Percentiles rank a stretch among this genome's conserved stretches.
Evolutionary conservation across 2,888 invertebrate genomes (phyloP).

Genomic region (Tipula unca): DNA sequence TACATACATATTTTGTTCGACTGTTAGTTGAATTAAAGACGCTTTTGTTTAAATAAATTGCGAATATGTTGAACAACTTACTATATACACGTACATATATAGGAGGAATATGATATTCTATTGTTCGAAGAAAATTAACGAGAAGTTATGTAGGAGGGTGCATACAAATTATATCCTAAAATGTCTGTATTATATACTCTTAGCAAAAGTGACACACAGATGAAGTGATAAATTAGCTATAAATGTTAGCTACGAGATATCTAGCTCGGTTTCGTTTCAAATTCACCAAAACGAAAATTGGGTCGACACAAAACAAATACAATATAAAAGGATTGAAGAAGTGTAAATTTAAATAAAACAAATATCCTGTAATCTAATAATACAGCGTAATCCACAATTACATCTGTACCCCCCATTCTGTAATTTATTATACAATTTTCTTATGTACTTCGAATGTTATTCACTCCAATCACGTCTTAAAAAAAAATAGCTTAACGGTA

Average conservation of each 20-base stretch:
- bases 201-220: background rate
- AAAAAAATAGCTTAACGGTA: background rate
- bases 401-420: background rate
- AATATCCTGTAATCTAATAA: conserved; percentile 1
- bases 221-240: background rate
- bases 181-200: background rate
- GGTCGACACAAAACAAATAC: background rate
- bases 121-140: background rate
- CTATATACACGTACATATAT: background rate
- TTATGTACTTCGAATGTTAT: background rate
- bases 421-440: background rate
- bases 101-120: background rate
- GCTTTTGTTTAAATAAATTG: background rate
- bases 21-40: background rate
- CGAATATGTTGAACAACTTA: background rate
- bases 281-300: background rate
- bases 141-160: background rate
- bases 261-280: background rate
- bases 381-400: background rate
- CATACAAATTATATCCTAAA: background rate
- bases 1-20: background rate
- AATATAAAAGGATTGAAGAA: background rate
- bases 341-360: background rate
- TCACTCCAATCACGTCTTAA: background rate
- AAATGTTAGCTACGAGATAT: background rate